Evolutionary conservation across 2,113 vertebrate species (phyloP).

Genomic region (Suncus etruscus): DNA sequence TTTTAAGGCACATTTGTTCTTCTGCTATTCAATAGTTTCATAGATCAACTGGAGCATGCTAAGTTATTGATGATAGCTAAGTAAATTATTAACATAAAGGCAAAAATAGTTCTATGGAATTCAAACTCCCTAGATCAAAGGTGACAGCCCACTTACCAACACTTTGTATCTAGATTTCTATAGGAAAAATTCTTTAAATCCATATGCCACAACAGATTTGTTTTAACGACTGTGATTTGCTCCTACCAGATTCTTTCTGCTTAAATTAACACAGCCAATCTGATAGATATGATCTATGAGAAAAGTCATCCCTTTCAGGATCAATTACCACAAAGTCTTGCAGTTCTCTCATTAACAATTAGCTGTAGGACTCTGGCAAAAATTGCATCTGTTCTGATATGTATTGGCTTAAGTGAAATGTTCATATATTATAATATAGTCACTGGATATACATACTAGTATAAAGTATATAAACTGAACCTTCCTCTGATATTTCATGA

Average conservation of each 20-base stretch:
- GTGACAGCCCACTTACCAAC: background rate
- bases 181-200: background rate
- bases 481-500: background rate
- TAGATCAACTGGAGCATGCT: background rate
- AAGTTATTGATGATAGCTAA: background rate
- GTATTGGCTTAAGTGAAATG: background rate
- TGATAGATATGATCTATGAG: background rate
- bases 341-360: background rate
- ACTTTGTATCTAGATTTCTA: background rate
- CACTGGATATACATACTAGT: background rate
- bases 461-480: too few species aligned
- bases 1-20: background rate
- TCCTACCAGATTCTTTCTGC: background rate
- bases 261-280: background rate
- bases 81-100: background rate
- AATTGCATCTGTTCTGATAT: background rate
- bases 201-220: background rate
- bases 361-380: background rate
- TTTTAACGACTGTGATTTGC: background rate
- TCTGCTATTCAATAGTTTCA: background rate
- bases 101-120: background rate
- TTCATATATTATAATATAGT: background rate
- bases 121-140: background rate
- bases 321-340: background rate
- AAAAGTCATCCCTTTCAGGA: background rate